Base-by-base conservation (phyloP, 2,797 vertebrate genomes). In the Notolabrus celidotus region DNA sequence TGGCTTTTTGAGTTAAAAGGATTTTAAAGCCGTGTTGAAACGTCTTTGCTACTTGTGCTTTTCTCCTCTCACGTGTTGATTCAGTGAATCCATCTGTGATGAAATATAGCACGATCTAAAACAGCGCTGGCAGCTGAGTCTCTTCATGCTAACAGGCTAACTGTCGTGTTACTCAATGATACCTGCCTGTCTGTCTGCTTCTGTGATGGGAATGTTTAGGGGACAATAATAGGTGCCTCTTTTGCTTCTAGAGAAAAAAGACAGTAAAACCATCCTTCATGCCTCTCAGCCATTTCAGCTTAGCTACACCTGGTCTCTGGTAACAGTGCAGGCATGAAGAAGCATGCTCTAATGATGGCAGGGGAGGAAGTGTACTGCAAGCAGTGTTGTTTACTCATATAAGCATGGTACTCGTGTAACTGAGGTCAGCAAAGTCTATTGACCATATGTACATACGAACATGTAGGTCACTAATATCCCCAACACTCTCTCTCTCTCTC, bases 401-500 rank as follows among this genome's bases (percentile, higher is more conserved):
- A 10, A 10, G 3, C n/a, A 6, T 36, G 4, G 22, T 9, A 22
- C 15, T 27, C 19, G 67, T 27, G 17, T 19, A 10, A 25, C 45
- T 52, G 6, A 9, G 12, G 14, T 19, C 23, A 58, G 33, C 36
- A n/a, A 60, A 59, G 19, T 65, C 0, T 71, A 42, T 59, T 62
- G 72, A 33, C 3, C 19, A 17, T 1, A 43, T 64, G 5, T 63
- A 53, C 61, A 71, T 70, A 54, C 62, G 72, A 34, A 29, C 4
- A 9, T 5, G 10, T 67, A 69, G 76, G 58, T 83, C 55, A 27
- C 23, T 43, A 7, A 9, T 69, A 34, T 36, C 10, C 10, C 34
- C 36, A 78, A 75, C 67, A 34, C n/a, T 74, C 67, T 53, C 38
- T 57, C 66, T 51, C 71, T 25, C 9, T 71, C 62, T 65, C 41